Conservation (phyloP, 2,113 vertebrate genomes). For the Leucoraja erinaceus region DNA sequence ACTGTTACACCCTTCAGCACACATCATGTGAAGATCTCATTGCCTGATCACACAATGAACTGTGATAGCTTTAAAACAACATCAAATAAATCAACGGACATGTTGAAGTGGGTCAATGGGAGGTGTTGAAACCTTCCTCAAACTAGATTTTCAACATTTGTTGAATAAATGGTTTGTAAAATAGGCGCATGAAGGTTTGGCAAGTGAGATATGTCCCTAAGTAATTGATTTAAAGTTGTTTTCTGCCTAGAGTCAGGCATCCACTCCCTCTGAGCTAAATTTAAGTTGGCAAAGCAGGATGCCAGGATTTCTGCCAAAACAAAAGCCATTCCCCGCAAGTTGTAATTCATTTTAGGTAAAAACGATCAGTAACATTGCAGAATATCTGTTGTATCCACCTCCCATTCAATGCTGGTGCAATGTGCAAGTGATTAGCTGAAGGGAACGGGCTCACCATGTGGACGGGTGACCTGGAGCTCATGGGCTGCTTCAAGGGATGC, state of each 20-base stretch:
- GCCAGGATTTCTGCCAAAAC: neutral
- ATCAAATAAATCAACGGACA: neutral
- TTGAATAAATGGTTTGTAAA: neutral
- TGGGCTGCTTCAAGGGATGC: neutral
- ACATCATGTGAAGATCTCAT: neutral
- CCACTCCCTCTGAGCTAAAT: neutral
- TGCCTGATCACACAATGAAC: neutral
- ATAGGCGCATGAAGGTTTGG: neutral
- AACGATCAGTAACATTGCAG: neutral
- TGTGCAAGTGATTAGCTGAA: neutral
- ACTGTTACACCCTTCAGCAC: neutral
- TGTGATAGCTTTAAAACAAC: neutral
- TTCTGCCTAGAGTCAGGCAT: neutral
- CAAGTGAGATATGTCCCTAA: neutral
- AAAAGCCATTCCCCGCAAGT: neutral
- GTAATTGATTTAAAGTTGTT: neutral
- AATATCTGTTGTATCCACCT: neutral
- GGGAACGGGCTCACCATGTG: neutral
- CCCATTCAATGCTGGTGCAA: too few relatives aligned
- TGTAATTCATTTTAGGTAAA: neutral
- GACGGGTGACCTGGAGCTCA: neutral
- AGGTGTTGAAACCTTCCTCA: neutral
- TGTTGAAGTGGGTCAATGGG: neutral
- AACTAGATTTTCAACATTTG: neutral
- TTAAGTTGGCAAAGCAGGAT: neutral